Conservation (phyloP, 2,113 vertebrate species). For the Misgurnus mizolepis region DNA sequence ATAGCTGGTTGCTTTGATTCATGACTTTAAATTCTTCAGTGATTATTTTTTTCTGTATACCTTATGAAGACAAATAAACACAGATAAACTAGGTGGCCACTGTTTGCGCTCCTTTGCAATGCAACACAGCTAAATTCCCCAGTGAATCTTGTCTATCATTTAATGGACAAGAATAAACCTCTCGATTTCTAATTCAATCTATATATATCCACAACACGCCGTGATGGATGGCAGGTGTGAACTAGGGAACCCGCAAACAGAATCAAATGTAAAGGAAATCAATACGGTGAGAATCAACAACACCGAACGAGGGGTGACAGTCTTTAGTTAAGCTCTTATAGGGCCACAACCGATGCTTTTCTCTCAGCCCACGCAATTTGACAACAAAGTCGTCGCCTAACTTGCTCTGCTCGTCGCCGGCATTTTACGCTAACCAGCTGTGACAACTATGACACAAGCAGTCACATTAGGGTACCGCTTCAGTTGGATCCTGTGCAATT, state of each 20-base stretch:
- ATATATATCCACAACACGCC: slow-evolving; percentile 51
- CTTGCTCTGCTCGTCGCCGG: slow-evolving; percentile 7
- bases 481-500: slow-evolving; percentile 33
- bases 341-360: not conserved
- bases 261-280: slow-evolving; percentile 56
- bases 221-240: slow-evolving; percentile 50
- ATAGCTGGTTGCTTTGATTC: not conserved
- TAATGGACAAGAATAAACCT: slow-evolving; percentile 48
- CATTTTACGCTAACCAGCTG: slow-evolving; percentile 22
- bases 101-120: not conserved
- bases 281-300: slow-evolving; percentile 53
- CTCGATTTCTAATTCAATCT: slow-evolving; percentile 49
- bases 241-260: slow-evolving; percentile 32
- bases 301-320: slow-evolving; percentile 40
- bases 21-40: not conserved
- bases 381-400: slow-evolving; percentile 37
- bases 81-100: not conserved
- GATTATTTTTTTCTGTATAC: not conserved
- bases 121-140: not conserved
- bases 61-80: not conserved
- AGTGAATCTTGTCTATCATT: slow-evolving; percentile 42
- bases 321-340: slow-evolving; percentile 47
- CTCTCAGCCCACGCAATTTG: slow-evolving; percentile 10
- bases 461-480: slow-evolving; percentile 48
- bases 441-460: slow-evolving; percentile 51